Conservation (phyloP, 1,140 invertebrate genomes). For the Trachymyrmex septentrionalis region DNA sequence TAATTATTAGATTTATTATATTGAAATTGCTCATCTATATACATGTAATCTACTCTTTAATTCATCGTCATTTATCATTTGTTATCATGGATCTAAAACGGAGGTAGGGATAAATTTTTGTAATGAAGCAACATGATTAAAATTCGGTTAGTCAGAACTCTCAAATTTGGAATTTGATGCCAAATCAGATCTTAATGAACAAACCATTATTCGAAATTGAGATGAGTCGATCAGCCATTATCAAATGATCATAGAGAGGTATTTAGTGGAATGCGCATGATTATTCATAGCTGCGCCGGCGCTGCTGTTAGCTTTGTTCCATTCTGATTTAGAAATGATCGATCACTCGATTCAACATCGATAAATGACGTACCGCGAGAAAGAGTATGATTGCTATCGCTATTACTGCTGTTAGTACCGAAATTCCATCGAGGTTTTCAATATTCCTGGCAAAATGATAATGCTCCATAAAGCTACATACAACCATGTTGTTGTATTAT, state of each 20-base stretch:
- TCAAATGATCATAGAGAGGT: slow-evolving; percentile 54
- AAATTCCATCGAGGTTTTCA: slow-evolving; percentile 28
- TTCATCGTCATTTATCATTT: neutral
- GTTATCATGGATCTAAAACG: neutral
- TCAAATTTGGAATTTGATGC: slow-evolving; percentile 47
- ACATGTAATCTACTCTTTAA: neutral
- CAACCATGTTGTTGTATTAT: neutral
- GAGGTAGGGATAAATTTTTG: neutral
- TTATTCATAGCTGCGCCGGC: slow-evolving; percentile 65
- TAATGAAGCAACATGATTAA: slow-evolving; percentile 45
- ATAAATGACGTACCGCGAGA: slow-evolving; percentile 24
- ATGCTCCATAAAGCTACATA: neutral
- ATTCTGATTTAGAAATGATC: slow-evolving; percentile 66
- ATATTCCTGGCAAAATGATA: neutral
- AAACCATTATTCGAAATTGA: slow-evolving; percentile 65
- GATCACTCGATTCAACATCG: slow-evolving; percentile 37
- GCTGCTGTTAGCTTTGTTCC: slow-evolving; percentile 49
- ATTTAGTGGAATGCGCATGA: slow-evolving; percentile 65
- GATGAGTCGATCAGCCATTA: slow-evolving; percentile 56
- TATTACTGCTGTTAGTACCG: neutral
- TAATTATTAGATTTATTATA: neutral
- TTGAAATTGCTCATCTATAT: slow-evolving; percentile 16
- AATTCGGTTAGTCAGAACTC: slow-evolving; percentile 38
- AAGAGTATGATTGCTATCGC: neutral
- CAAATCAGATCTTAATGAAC: slow-evolving; percentile 62